Conservation (phyloP, 2,888 invertebrate genomes). For the Ophioninae sp. region DNA sequence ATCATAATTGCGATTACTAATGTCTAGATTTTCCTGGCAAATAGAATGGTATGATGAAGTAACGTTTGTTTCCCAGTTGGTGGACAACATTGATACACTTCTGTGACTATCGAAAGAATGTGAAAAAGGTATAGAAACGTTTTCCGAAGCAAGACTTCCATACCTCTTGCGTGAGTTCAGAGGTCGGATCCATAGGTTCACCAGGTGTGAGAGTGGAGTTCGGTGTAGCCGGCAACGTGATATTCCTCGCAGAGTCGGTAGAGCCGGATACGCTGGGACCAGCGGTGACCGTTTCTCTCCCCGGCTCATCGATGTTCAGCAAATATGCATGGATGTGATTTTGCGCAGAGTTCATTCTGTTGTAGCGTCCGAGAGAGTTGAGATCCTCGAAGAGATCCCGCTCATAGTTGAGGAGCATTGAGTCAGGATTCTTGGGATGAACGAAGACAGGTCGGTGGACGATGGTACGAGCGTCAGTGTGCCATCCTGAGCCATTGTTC, state of each 20-base stretch:
- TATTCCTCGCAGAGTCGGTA: slow-evolving; percentile 68
- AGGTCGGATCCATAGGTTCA: slow-evolving; percentile 69
- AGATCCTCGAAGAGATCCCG: slow-evolving; percentile 88
- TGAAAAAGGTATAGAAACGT: neutral
- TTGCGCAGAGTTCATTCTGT: slow-evolving; percentile 81
- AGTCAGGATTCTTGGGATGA: slow-evolving; percentile 88
- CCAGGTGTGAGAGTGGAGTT: slow-evolving; percentile 68
- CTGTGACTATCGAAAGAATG: too few relatives aligned
- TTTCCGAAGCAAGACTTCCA: neutral
- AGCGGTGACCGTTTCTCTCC: slow-evolving; percentile 70
- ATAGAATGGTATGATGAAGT: too few relatives aligned
- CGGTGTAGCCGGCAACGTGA: slow-evolving; percentile 70
- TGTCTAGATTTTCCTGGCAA: too few relatives aligned
- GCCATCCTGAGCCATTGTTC: slow-evolving; percentile 88
- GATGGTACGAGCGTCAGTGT: slow-evolving; percentile 83
- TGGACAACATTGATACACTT: too few relatives aligned
- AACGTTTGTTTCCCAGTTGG: too few relatives aligned
- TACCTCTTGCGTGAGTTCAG: slow-evolving; percentile 82
- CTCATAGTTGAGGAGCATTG: slow-evolving; percentile 87
- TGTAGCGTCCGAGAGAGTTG: slow-evolving; percentile 87
- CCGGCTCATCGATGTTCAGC: slow-evolving; percentile 83
- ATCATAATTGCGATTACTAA: too few relatives aligned
- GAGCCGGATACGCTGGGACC: slow-evolving; percentile 71
- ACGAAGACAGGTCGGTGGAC: slow-evolving; percentile 85
- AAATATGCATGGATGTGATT: slow-evolving; percentile 85